Conservation (phyloP, 2,797 vertebrate species). For the Tenualosa ilisha region DNA sequence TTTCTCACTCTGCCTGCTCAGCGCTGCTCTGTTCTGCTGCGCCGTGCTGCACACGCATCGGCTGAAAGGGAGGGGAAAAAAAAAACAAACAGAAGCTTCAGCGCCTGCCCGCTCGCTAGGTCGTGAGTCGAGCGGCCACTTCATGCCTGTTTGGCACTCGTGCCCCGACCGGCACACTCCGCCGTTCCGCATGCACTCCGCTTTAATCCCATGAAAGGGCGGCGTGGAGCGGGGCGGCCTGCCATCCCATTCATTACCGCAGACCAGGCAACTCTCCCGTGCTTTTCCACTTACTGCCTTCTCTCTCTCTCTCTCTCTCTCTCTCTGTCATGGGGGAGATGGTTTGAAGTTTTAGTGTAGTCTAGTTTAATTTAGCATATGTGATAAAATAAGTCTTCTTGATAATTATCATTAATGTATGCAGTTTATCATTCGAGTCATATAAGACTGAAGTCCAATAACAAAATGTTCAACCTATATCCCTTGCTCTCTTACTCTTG, state of each 20-base stretch:
- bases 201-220: neutral
- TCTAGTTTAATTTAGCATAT: too few species aligned
- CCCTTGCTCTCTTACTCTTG: neutral
- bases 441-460: too few species aligned
- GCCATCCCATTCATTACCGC: neutral
- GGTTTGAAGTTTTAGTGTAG: too few species aligned
- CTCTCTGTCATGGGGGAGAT: neutral
- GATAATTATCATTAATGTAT: too few species aligned
- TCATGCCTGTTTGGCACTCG: neutral
- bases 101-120: too few species aligned
- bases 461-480: neutral
- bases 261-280: neutral
- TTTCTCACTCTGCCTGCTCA: constrained; percentile 20
- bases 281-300: neutral
- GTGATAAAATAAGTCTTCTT: too few species aligned
- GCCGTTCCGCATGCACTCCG: neutral
- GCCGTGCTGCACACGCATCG: neutral
- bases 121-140: neutral
- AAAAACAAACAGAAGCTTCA: neutral
- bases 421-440: too few species aligned
- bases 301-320: neutral
- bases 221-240: neutral
- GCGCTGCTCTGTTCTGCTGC: neutral
- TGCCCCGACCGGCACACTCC: neutral
- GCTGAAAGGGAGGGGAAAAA: neutral